A percentile compares a stretch with the other conserved stretches of the same genome.
Conservation (phyloP, 37 sponge, comb jelly and placozoan species). For the Bolinopsis microptera region DNA sequence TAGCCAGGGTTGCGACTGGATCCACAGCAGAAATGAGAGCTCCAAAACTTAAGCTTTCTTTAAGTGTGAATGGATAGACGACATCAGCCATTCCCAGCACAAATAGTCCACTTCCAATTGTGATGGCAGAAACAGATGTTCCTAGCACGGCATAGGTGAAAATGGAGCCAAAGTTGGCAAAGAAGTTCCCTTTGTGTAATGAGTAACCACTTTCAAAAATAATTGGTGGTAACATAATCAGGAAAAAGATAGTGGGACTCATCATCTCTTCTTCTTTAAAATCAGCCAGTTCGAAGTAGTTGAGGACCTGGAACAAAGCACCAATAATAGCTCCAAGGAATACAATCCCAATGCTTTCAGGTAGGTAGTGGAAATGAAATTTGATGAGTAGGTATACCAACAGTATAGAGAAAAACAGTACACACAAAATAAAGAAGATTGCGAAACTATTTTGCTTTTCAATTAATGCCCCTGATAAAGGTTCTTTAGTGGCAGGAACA, state of each 20-base stretch:
- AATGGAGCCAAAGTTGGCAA: constrained; percentile 93
- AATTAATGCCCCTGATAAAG: background rate
- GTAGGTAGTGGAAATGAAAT: constrained; percentile 79
- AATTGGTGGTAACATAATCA: constrained; percentile 90
- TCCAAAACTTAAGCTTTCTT: constrained; percentile 86
- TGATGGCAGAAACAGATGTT: constrained; percentile 83
- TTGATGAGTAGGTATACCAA: constrained; percentile 80
- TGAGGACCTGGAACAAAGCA: constrained; percentile 3
- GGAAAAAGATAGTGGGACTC: constrained; percentile 80
- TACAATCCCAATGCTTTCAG: constrained; percentile 89
- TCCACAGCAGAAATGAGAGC: constrained; percentile 95
- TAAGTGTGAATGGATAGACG: constrained; percentile 6
- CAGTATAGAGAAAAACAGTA: constrained; percentile 71
- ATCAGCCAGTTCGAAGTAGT: constrained; percentile 14
- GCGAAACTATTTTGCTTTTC: constrained; percentile 68
- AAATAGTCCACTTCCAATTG: constrained; percentile 86
- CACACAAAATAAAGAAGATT: constrained; percentile 67
- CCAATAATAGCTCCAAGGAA: constrained; percentile 74
- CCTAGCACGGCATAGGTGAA: constrained; percentile 88
- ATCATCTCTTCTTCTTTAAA: constrained; percentile 71
- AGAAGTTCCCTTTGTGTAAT: constrained; percentile 96
- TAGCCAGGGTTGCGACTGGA: constrained; percentile 94
- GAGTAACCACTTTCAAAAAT: constrained; percentile 98
- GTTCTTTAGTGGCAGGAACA: background rate
- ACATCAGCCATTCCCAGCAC: constrained; percentile 72